Conservation (phyloP, 2,888 invertebrate genomes). For the Caenorhabditis sulstoni region DNA sequence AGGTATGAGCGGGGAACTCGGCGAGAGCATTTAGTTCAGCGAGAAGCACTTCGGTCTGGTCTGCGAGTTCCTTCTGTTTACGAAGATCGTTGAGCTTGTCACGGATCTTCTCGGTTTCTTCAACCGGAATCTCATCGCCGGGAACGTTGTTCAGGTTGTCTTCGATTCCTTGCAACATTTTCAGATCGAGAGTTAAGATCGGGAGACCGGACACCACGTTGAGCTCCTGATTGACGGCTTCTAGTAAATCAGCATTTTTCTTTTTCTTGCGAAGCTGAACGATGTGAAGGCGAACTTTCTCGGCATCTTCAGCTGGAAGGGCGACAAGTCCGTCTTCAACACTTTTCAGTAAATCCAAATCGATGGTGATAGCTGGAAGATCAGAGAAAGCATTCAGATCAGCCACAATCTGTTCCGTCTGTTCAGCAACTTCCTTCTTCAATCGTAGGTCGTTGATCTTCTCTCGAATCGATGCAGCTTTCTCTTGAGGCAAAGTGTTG, state of each 20-base stretch:
- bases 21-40: constrained; percentile 23
- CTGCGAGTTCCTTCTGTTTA: constrained; percentile 27
- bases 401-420: constrained; percentile 14
- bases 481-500: constrained; percentile 12
- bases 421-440: constrained; percentile 10
- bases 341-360: constrained; percentile 33
- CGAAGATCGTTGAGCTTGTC: constrained; percentile 28
- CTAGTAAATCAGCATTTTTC: no score
- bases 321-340: constrained; percentile 17
- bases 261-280: no score
- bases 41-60: constrained; percentile 24
- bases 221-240: no score
- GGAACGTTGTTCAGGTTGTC: constrained; percentile 14
- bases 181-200: no score
- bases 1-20: constrained; percentile 16
- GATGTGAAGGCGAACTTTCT: constrained; percentile 33
- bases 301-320: not conserved
- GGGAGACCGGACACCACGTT: no score
- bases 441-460: constrained; percentile 39
- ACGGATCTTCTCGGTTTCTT: constrained; percentile 19
- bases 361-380: constrained; percentile 31
- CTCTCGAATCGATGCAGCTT: constrained; percentile 9
- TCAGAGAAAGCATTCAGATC: constrained; percentile 19
- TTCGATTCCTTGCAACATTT: no score
- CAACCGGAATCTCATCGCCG: not conserved